Percentiles rank a stretch among this genome's conserved stretches.
phyloP scores from a whole-genome alignment of 1,140 invertebrate genomes.

The Melanaphis sacchari region DNA sequence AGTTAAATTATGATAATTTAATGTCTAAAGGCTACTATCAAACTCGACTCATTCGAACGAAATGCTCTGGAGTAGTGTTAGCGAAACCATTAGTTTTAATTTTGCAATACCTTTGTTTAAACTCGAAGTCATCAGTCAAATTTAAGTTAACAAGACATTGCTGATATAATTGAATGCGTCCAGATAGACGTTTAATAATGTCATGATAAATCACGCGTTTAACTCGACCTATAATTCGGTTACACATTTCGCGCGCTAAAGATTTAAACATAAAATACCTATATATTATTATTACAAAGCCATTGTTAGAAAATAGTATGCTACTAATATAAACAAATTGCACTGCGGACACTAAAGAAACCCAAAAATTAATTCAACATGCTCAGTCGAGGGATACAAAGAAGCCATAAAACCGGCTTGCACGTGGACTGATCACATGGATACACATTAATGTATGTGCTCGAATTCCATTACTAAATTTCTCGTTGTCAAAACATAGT shows the following conservation, averaged over 20 bases:
- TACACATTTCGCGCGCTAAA: background rate
- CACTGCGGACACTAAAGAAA: background rate
- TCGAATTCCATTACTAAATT: background rate
- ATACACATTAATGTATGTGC: background rate
- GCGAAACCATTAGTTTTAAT: constrained; percentile 26
- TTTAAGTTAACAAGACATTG: background rate
- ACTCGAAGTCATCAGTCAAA: background rate
- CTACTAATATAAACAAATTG: background rate
- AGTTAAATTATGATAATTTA: too few species aligned
- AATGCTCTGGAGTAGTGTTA: constrained; percentile 38
- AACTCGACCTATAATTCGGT: background rate
- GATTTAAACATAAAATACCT: background rate
- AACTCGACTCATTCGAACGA: constrained; percentile 30
- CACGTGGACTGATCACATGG: background rate
- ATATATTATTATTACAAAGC: background rate
- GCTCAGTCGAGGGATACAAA: background rate
- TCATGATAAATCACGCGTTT: background rate
- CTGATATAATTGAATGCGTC: background rate
- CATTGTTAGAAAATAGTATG: background rate
- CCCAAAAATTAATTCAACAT: background rate
- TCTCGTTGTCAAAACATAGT: too few species aligned
- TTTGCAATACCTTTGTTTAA: background rate
- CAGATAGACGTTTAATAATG: background rate
- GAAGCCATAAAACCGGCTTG: background rate
- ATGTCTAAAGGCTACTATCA: constrained; percentile 37